Evolutionary conservation across 2,113 vertebrate species (phyloP), one percentile per base, ranked within the genome.

Genomic region (Antennarius striatus): DNA sequence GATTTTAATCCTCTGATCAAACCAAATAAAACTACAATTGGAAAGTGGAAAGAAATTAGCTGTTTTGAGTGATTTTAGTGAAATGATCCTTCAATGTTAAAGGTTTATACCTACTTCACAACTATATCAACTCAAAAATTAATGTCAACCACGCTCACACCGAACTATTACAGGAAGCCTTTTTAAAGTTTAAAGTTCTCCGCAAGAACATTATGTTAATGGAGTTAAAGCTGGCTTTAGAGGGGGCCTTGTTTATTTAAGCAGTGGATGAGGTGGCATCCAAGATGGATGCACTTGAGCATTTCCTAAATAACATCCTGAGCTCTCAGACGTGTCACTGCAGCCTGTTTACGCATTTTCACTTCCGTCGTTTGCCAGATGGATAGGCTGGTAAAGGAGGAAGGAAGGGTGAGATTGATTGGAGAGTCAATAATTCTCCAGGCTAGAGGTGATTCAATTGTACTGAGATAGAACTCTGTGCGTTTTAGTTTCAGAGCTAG

Each of bases 361-460:
- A 59, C 57, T 71, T 47, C 60, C 53, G 65, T 67, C 30, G 30
- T 36, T 36, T 36, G 32, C 2, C 32, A 36, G 32, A 36, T 7
- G 4, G 32, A 3, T 36, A 36, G 5, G 32, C 32, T 36, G 32
- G 32, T 36, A 54, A 71, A 39, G 15, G 16, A 56, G 51, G 52
- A 50, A 51, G 47, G 55, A 61, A 45, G 42, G 22, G 2, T 39
- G 57, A 51, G 49, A 76, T 68, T 68, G 73, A 75, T 76, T 40
- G 63, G 53, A 70, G 67, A 42, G 66, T 2, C 32, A 36, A 4
- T 5, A 36, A 36, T 36, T 7, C 32, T 36, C 22, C 79, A 60
- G 63, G 73, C 63, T 10, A 52, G 13, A 62, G 56, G 48, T 2
- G 62, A 89, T 84, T 68, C 57, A 46, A 61, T 17, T 56, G 14